Conservation (phyloP, 2,888 invertebrate species). For the Oxyteleia sp. region DNA sequence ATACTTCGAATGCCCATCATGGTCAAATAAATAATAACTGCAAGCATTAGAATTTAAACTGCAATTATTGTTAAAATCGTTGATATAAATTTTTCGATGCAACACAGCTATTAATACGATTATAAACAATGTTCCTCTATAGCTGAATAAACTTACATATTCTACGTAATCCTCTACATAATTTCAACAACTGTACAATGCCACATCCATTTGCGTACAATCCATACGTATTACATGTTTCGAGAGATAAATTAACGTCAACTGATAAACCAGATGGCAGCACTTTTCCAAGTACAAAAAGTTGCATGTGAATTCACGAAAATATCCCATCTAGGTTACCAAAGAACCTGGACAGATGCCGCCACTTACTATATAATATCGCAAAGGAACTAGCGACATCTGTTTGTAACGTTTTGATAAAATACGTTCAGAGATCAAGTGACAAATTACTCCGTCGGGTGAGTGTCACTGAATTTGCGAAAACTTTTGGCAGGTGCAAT, state of each 20-base stretch:
- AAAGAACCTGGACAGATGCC: background rate
- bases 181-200: conserved; percentile 8
- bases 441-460: background rate
- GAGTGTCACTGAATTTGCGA: background rate
- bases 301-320: background rate
- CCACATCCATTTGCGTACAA: background rate
- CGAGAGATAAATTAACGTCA: background rate
- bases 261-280: background rate
- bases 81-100: background rate
- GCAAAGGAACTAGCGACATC: conserved; percentile 5
- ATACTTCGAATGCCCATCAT: background rate
- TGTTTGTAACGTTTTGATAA: background rate
- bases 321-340: background rate
- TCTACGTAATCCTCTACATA: conserved; percentile 3
- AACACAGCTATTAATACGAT: background rate
- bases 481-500: background rate
- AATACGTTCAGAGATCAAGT: conserved; percentile 3
- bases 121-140: background rate
- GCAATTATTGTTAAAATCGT: background rate
- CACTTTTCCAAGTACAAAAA: background rate
- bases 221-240: background rate
- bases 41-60: background rate
- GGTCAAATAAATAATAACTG: background rate
- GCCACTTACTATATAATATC: background rate
- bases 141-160: background rate